Base-by-base conservation (phyloP, 2,797 vertebrate species). In the Tangara arthus region DNA sequence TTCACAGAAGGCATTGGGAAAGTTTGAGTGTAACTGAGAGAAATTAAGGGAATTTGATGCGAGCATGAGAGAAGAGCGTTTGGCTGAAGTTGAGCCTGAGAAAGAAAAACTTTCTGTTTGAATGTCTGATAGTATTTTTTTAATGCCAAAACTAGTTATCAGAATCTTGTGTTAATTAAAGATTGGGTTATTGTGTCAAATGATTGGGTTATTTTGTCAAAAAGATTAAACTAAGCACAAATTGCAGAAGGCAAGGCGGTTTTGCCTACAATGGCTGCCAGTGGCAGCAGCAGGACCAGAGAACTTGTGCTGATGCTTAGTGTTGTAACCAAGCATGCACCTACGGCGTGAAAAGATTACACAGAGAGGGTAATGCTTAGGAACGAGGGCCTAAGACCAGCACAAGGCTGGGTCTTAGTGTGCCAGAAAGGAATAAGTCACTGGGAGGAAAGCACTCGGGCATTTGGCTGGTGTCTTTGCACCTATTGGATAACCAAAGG, bases 21-120 rank as follows among this genome's bases (percentile, higher is more conserved):
- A 11, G 19, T 13, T 20, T 55, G 11, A 69, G 42, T 16, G 8
- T 11, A 84, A 57, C 14, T 1, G 5, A 32, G 18, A 0, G 0
- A 89, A 75, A 94, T 63, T 11, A 56, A 57, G 32, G 32, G 9
- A 69, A 73, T 71, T 63, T 71, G 39, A 37, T 35, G 14, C 17
- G 27, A 83, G 6, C 14, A n/a, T 41, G 32, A 37, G 15, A 77
- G 5, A 59, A 10, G 16, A 55, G 4, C 1, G 14, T 64, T 52
- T 76, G 23, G 6, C 34, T 80, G 39, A 81, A 89, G 12, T 8
- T 65, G 15, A 82, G 15, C 17, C n/a, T 35, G 24, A 7, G 28
- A 73, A 82, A 15, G 3, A 41, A 87, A 59, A 87, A 6, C 4
- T 44, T 14, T 77, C 26, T 32, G 9, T 64, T 75, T 52, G 59